Percentiles rank a stretch among this genome's conserved stretches.
phyloP scores from a whole-genome alignment of 1,140 invertebrate species.

The Pseudomyrmex dendroicus region DNA sequence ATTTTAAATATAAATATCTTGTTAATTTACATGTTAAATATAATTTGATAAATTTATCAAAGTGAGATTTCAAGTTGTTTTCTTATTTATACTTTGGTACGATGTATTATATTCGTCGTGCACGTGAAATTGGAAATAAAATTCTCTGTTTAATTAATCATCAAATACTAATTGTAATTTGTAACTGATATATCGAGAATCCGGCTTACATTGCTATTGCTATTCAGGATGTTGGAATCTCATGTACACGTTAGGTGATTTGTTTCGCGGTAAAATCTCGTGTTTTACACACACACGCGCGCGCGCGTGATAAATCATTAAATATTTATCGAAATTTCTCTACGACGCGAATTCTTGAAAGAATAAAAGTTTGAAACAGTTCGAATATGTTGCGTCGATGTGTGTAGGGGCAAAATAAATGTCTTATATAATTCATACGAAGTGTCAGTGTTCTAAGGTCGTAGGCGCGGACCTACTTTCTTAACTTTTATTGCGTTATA shows the following conservation, averaged over 20 bases:
- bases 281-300: neutral
- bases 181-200: neutral
- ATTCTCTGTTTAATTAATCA: conserved; percentile 1
- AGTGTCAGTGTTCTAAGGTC: conserved; percentile 5
- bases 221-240: neutral
- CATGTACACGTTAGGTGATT: neutral
- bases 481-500: conserved; percentile 13
- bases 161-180: neutral
- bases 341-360: neutral
- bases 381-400: neutral
- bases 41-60: neutral
- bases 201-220: neutral
- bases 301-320: neutral
- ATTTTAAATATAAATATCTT: neutral
- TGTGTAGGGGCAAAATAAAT: neutral
- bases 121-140: neutral
- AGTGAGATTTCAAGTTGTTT: too few species aligned
- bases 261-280: neutral
- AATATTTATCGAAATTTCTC: conserved; percentile 1
- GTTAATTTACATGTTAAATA: neutral
- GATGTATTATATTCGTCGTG: neutral
- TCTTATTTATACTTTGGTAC: too few species aligned
- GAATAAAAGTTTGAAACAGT: conserved; percentile 2
- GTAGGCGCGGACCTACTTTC: conserved; percentile 31
- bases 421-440: neutral